Evolutionary conservation across 23 tunicate species (phyloP), one percentile per base, ranked within the genome.

Genomic region (Diplosoma virens): DNA sequence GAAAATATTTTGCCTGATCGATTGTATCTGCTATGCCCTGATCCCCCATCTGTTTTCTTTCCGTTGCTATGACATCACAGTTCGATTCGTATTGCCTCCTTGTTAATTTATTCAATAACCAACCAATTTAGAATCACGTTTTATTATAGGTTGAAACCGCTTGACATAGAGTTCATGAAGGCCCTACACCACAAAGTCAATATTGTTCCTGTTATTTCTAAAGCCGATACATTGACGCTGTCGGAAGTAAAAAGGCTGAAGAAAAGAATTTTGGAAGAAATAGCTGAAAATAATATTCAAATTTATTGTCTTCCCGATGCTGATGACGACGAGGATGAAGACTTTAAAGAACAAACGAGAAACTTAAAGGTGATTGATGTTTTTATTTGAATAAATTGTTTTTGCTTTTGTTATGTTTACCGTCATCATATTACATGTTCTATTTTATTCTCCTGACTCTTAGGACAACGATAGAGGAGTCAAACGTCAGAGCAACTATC

Each of bases 311-410:
- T 95, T 36, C 99, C 99, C 2, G 99, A 95, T 66, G 99, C 95
- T 7, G 99, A 95, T 64, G 99, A 95, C 32, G 99, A 95, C 59
- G 99, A 95, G 60, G 99, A 95, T 69, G 99, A 95, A 70, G 99
- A 95, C 22, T 95, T 89, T 50, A 95, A 95, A 50, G 99, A 95
- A 65, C 99, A 95, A 77, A 95, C 99, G 25, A 65, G 99, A 59
- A 67, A 66, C 4, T 52, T 95, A 28, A 80, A 88, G 85, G 99
- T 95, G n/a, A n/a, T n/a, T n/a, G n/a, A n/a, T n/a, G n/a, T n/a
- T n/a, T n/a, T n/a, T n/a, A n/a, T n/a, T n/a, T n/a, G n/a, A n/a
- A n/a, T n/a, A n/a, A n/a, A n/a, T 45, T 16, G 52, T 45, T 45
- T 9, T 45, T 11, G 52, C 52, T 45, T 45, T 45, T 45, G 16